Evolutionary conservation across 2,113 vertebrate genomes (phyloP).

Genomic region (Mixornis gularis): DNA sequence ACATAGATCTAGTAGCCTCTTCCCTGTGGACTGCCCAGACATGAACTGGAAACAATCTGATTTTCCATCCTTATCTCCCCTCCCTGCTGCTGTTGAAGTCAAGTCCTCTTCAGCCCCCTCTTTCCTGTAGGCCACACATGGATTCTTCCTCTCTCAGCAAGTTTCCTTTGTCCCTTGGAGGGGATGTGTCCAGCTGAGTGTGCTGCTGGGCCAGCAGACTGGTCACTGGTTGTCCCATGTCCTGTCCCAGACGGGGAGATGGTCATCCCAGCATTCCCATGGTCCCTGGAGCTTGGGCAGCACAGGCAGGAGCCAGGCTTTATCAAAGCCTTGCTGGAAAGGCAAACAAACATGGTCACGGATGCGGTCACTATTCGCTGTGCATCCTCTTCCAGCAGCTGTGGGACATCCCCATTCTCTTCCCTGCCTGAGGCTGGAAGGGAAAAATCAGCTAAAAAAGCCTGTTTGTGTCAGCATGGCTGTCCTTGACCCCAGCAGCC

Average conservation of each 20-base stretch:
- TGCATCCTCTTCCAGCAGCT: neutral
- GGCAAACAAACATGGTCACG: constrained; percentile 26
- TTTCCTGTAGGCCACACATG: constrained; percentile 37
- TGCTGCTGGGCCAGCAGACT: neutral
- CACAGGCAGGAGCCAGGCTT: neutral
- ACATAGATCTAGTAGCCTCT: neutral
- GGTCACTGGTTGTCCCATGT: neutral
- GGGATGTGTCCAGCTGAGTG: constrained; percentile 31
- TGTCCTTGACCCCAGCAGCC: fast-evolving
- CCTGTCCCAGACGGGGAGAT: neutral
- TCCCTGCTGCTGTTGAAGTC: neutral
- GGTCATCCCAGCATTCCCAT: neutral
- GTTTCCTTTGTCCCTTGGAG: constrained; percentile 6
- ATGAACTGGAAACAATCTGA: neutral
- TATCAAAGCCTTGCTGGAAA: constrained; percentile 42
- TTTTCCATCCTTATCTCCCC: constrained; percentile 36
- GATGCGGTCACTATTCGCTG: neutral
- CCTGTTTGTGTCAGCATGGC: neutral
- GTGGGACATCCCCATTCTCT: neutral
- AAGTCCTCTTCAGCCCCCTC: constrained; percentile 38
- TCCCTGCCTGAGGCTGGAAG: neutral
- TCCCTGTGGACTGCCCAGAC: neutral
- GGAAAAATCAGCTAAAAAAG: neutral
- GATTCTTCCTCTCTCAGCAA: neutral
- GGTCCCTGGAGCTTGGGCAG: constrained; percentile 11